Conservation (phyloP, 2,797 vertebrate genomes). For the Adrianichthys oophorus region DNA sequence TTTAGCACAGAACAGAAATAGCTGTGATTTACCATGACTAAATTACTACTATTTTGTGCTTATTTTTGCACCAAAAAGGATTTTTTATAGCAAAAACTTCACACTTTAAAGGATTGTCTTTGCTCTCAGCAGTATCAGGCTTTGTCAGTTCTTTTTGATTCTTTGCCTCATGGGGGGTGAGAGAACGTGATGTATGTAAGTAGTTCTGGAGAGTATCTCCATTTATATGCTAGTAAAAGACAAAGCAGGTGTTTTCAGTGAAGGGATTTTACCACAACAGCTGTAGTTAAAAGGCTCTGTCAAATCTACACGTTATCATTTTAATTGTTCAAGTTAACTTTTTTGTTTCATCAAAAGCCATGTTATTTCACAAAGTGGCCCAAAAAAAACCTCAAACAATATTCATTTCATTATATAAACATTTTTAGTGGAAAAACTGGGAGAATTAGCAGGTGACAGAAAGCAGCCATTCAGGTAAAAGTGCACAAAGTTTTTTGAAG, state of each 20-base stretch:
- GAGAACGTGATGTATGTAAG: conserved; percentile 30
- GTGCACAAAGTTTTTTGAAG: too few species aligned
- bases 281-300: conserved; percentile 10
- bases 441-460: conserved; percentile 28
- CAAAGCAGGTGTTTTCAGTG: conserved; percentile 18
- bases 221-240: conserved; percentile 43
- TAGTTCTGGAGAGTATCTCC: conserved; percentile 15
- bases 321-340: not conserved
- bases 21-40: conserved; percentile 19
- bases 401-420: not conserved
- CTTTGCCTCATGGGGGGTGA: conserved; percentile 30
- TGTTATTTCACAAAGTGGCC: conserved; percentile 8
- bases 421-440: conserved; percentile 7
- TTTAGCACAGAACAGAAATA: too few species aligned
- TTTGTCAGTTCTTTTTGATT: conserved; percentile 35
- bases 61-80: conserved; percentile 10
- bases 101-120: conserved; percentile 16
- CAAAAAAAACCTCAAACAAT: conserved; percentile 1
- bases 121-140: conserved; percentile 30
- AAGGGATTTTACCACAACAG: conserved; percentile 33
- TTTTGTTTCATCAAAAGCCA: not conserved
- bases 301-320: conserved; percentile 5
- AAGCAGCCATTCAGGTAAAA: too few species aligned
- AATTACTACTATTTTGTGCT: conserved; percentile 20
- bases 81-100: conserved; percentile 23